Percentiles rank a stretch among this genome's conserved stretches.
These are phyloP conservation scores for Elysia crispata DNA, from an alignment of 2,888 invertebrate genomes.

Conservation along the genomic window DNA sequence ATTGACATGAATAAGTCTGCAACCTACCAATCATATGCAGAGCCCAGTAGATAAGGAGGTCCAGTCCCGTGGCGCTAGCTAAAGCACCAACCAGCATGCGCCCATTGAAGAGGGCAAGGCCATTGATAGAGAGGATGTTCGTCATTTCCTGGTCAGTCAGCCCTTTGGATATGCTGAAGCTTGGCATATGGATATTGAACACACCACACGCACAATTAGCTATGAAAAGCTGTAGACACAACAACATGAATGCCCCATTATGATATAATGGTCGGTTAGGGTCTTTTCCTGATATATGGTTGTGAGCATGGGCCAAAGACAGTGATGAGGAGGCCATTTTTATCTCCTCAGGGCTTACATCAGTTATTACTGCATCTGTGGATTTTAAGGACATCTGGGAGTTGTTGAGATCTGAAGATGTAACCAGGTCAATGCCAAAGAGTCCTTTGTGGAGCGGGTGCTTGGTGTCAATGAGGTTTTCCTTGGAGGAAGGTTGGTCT, in stretches of 20 bases:
- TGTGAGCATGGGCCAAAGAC: too few species aligned
- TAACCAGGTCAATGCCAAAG: too few species aligned
- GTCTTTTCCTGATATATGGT: too few species aligned
- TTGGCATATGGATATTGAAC: conserved; percentile 49
- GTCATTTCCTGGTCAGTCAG: conserved; percentile 37
- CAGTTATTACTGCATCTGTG: too few species aligned
- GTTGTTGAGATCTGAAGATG: background rate
- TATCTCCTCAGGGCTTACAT: background rate
- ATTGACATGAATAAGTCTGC: too few species aligned
- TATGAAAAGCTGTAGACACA: conserved; percentile 46
- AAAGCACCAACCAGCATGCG: conserved; percentile 44
- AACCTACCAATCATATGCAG: conserved; percentile 30
- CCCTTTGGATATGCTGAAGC: conserved; percentile 28
- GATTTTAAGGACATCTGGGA: background rate
- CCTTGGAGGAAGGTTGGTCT: background rate
- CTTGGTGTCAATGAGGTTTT: too few species aligned
- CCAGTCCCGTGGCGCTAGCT: conserved; percentile 38
- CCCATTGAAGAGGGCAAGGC: conserved; percentile 27
- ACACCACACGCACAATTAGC: conserved; percentile 48
- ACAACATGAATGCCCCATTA: conserved; percentile 38
- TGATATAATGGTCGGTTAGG: background rate
- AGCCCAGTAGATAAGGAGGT: conserved; percentile 39
- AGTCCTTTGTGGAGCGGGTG: background rate
- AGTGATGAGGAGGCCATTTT: background rate
- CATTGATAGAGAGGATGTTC: conserved; percentile 43